Percentiles rank a stretch among this genome's conserved stretches.
phyloP scores from a whole-genome alignment of 2,797 vertebrate species.

The Gymnoscopelus microlampas region DNA sequence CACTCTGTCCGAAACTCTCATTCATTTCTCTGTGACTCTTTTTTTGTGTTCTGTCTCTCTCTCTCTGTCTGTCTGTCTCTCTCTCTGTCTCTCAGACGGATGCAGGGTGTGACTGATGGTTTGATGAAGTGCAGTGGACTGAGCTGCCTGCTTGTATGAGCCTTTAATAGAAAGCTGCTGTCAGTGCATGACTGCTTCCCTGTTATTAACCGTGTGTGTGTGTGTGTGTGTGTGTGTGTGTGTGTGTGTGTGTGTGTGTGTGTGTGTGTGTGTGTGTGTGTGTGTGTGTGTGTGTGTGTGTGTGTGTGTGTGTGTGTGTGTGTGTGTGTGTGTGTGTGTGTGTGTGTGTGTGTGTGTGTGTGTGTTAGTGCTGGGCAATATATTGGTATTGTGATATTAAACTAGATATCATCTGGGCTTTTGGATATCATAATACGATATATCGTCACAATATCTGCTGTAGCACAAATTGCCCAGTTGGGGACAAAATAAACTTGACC shows the following conservation, averaged over 20 bases:
- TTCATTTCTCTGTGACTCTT: conserved; percentile 20
- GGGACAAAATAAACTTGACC: no score
- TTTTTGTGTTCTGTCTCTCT: conserved; percentile 24
- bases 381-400: no score
- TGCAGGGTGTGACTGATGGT: conserved; percentile 61
- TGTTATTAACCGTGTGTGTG: conserved; percentile 62
- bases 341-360: no score
- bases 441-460: no score
- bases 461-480: no score
- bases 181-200: conserved; percentile 49
- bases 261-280: no score
- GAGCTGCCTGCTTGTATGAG: conserved; percentile 58
- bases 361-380: no score
- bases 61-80: conserved; percentile 35
- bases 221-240: background rate
- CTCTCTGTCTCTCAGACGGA: conserved; percentile 52
- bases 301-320: background rate
- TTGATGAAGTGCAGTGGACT: conserved; percentile 66
- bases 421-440: no score
- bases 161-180: conserved; percentile 69
- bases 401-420: no score
- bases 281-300: background rate
- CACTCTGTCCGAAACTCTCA: conserved; percentile 43
- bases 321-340: background rate
- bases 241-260: no score